A percentile compares a stretch with the other conserved stretches of the same genome.
These are phyloP conservation scores for Diadumene lineata DNA, from an alignment of 92 coral and sea anemone species.

Conservation along the genomic window DNA sequence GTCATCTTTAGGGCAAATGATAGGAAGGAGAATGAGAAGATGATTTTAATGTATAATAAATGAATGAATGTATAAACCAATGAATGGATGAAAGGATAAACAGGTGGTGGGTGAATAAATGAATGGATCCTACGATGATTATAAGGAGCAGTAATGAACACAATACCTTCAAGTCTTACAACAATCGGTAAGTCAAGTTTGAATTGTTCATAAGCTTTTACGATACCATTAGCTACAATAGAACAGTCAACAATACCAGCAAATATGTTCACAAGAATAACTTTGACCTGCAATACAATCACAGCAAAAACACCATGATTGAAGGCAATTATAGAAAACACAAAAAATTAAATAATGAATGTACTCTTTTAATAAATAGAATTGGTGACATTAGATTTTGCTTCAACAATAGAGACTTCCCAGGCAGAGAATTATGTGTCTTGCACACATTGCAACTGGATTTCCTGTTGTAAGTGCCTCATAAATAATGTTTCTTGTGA, in stretches of 20 bases:
- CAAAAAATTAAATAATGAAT: too few species aligned
- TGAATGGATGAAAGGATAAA: neutral
- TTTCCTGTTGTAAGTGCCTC: too few species aligned
- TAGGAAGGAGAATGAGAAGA: too few species aligned
- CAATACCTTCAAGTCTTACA: slow-evolving; percentile 88
- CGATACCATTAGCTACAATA: slow-evolving; percentile 85
- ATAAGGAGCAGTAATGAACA: too few species aligned
- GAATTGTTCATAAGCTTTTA: slow-evolving; percentile 81
- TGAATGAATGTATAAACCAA: neutral
- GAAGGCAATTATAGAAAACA: neutral
- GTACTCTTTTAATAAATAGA: too few species aligned
- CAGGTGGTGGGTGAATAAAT: neutral
- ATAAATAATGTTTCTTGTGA: too few species aligned
- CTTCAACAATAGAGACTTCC: too few species aligned
- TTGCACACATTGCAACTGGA: too few species aligned
- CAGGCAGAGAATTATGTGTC: too few species aligned
- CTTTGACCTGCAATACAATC: slow-evolving; percentile 43
- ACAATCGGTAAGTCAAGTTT: slow-evolving; percentile 76
- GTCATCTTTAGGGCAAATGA: too few species aligned
- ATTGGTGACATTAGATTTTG: too few species aligned
- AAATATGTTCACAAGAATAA: slow-evolving; percentile 89
- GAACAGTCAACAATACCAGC: slow-evolving; percentile 95
- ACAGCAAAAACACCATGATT: neutral
- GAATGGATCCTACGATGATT: too few species aligned
- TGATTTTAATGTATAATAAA: neutral